These are phyloP conservation scores for Scolanthus callimorphus DNA, from an alignment of 92 coral and sea anemone genomes.

Conservation along the genomic window DNA sequence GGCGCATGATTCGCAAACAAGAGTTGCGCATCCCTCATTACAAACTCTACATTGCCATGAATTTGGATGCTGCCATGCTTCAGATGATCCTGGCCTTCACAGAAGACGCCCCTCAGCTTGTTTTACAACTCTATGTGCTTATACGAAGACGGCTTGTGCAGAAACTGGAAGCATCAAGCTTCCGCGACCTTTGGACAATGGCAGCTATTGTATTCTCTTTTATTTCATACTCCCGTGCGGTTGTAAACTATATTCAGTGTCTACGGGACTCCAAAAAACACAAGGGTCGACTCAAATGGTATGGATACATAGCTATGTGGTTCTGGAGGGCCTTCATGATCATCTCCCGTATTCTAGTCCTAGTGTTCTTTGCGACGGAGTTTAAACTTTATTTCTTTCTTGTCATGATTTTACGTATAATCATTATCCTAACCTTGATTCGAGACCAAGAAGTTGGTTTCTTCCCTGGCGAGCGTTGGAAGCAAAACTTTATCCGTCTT, in stretches of 20 bases:
- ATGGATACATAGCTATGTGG: constrained; percentile 71
- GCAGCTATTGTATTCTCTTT: constrained; percentile 67
- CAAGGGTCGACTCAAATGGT: constrained; percentile 73
- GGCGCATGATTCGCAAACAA: constrained; percentile 46
- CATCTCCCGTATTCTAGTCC: constrained; percentile 62
- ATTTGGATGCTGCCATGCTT: constrained; percentile 61
- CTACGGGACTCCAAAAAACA: constrained; percentile 72
- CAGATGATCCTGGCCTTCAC: constrained; percentile 86
- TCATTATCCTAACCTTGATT: constrained; percentile 34
- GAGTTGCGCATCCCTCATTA: constrained; percentile 26
- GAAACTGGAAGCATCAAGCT: constrained; percentile 23
- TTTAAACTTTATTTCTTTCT: constrained; percentile 65
- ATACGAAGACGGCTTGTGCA: constrained; percentile 32
- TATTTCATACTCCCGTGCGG: constrained; percentile 75
- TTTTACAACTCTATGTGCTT: constrained; percentile 69
- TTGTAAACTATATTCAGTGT: constrained; percentile 58
- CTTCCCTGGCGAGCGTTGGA: constrained; percentile 48
- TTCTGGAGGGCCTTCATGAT: constrained; percentile 77
- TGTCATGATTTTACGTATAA: constrained; percentile 43
- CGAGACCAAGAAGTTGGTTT: constrained; percentile 56
- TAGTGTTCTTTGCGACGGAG: constrained; percentile 75
- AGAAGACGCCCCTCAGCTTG: constrained; percentile 83
- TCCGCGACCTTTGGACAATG: constrained; percentile 71
- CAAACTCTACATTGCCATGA: constrained; percentile 56
- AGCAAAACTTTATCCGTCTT: constrained; percentile 59